Evolutionary conservation across 2,888 invertebrate species (phyloP).

Genomic region (Thereva nobilitata): DNA sequence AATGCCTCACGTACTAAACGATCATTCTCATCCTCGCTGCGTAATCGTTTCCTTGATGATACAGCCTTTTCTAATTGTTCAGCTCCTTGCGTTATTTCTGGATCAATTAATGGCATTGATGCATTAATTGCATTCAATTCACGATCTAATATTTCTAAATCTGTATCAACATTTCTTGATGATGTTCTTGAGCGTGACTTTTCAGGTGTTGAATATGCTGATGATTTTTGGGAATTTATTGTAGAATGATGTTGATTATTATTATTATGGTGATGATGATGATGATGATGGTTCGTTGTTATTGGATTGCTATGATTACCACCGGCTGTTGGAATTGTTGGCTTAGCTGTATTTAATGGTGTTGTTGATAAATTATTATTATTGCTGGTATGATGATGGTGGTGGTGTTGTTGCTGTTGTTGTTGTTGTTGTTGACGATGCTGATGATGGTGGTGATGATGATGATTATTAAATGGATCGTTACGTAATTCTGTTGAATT

Average conservation of each 20-base stretch:
- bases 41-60: slow-evolving; percentile 56
- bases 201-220: slow-evolving; percentile 23
- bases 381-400: neutral
- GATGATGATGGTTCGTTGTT: neutral
- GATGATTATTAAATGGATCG: slow-evolving; percentile 36
- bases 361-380: slow-evolving; percentile 6
- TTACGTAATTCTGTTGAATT: slow-evolving; percentile 38
- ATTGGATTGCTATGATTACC: neutral
- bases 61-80: slow-evolving; percentile 57
- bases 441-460: slow-evolving; percentile 27
- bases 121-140: slow-evolving; percentile 59
- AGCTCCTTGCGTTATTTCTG: slow-evolving; percentile 58
- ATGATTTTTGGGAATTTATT: slow-evolving; percentile 12
- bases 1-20: slow-evolving; percentile 71
- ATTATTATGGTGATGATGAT: neutral
- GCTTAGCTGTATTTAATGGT: neutral
- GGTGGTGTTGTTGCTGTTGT: neutral
- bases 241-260: neutral
- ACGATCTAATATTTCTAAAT: slow-evolving; percentile 58
- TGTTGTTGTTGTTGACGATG: neutral
- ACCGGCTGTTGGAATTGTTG: neutral
- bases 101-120: slow-evolving; percentile 58
- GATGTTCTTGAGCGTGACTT: slow-evolving; percentile 31
- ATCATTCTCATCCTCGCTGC: slow-evolving; percentile 68
- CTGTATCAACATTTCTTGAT: slow-evolving; percentile 52